Evolutionary conservation across 1,140 invertebrate species (phyloP).

Genomic region (Tetragonula clypearis): DNA sequence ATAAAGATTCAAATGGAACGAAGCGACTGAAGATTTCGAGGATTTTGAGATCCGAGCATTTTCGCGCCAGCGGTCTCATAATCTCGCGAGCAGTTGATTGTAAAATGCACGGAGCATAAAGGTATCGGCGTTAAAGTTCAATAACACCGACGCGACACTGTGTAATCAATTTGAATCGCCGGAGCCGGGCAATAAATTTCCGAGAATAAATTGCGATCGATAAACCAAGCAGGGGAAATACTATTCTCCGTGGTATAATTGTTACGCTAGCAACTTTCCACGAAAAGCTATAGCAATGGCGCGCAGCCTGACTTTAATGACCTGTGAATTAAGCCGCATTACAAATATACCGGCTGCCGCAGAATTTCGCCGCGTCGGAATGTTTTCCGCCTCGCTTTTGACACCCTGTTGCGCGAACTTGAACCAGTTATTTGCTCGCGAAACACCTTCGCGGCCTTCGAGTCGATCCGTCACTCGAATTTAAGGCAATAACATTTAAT

Average conservation of each 20-base stretch:
- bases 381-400: constrained; percentile 21
- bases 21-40: background rate
- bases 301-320: constrained; percentile 34
- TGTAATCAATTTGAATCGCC: constrained; percentile 11
- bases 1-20: background rate
- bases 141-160: background rate
- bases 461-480: background rate
- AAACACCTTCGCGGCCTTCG: background rate
- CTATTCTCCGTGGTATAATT: background rate
- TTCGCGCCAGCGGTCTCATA: background rate
- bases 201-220: constrained; percentile 24
- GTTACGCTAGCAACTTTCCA: constrained; percentile 21
- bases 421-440: background rate
- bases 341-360: constrained; percentile 11
- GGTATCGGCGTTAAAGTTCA: constrained; percentile 16
- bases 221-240: constrained; percentile 23
- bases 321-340: constrained; percentile 45
- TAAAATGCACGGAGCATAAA: background rate
- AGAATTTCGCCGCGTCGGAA: background rate
- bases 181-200: background rate
- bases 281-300: constrained; percentile 9
- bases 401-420: background rate
- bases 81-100: background rate
- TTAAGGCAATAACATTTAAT: constrained; percentile 7
- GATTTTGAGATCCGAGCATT: background rate